Percentiles rank a stretch among this genome's conserved stretches.
Conservation (phyloP, 2,797 vertebrate genomes). For the Catharus ustulatus region DNA sequence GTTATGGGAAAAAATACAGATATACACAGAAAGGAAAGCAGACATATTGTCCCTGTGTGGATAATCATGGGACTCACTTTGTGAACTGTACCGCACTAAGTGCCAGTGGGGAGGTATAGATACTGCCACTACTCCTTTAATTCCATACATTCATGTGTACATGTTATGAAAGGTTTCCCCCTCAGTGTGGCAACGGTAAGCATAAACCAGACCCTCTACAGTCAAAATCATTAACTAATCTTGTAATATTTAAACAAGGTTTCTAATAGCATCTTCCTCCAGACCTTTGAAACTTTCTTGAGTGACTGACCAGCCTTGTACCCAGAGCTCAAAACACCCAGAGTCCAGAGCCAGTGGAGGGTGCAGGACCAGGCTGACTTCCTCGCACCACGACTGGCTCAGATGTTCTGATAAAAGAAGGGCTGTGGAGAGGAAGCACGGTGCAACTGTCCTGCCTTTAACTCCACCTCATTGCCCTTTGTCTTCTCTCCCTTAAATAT, state of each 20-base stretch:
- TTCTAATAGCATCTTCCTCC: neutral
- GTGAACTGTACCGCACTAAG: neutral
- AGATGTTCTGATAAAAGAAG: neutral
- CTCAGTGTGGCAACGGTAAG: neutral
- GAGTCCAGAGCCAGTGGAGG: neutral
- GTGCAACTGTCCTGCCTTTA: neutral
- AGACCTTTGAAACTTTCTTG: slow-evolving; percentile 40
- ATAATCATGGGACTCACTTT: neutral
- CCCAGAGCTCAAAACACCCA: neutral
- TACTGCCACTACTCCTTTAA: neutral
- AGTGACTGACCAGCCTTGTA: neutral
- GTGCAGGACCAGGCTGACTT: neutral
- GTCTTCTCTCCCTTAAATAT: neutral
- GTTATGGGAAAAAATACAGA: neutral
- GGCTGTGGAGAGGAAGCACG: neutral
- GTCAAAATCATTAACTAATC: slow-evolving; percentile 5
- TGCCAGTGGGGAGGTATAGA: neutral
- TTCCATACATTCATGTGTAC: neutral
- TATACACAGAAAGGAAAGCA: neutral
- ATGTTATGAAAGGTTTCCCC: neutral
- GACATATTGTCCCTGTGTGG: neutral
- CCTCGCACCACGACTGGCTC: accelerated
- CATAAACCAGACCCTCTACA: neutral
- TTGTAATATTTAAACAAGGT: neutral
- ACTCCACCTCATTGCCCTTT: neutral